Base-by-base conservation (phyloP, 2,113 vertebrate genomes). In the Narcine bancroftii region DNA sequence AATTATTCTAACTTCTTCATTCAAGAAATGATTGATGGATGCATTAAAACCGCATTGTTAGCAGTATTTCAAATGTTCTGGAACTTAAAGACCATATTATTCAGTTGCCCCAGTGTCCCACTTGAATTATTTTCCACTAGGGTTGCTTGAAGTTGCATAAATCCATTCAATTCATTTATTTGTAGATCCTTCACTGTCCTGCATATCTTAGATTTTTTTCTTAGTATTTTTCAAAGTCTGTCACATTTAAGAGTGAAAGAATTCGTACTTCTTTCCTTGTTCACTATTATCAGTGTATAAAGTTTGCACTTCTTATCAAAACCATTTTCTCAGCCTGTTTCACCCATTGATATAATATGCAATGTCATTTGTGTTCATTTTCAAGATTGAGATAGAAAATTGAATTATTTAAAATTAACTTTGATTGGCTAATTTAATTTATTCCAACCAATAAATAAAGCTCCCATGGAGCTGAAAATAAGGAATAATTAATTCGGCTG, bases 321-420 rank as follows among this genome's bases (percentile, higher is more conserved):
- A 50, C 50, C 29, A 56, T 60, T n/a, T 85, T n/a, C 26, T 50
- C 17, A n/a, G 13, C 81, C 15, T 7, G 81, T 85, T 60, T 56
- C 29, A n/a, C 26, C 50, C 15, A 11, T 53, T 17, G 19, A 21
- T 79, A 24, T 60, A 56, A 83, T 83, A n/a, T 29, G 56, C 53
- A 33, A 56, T n/a, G 50, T 53, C 50, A 85, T 85, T 56, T 60
- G 29, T 36, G 33, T 83, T n/a, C 79, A n/a, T 83, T 85, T 53
- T 85, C 81, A 85, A 33, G 81, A 85, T 85, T 85, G 33, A 85
- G 50, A 50, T 50, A 85, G 81, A 29, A 85, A 85, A 36, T 85
- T 53, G 13, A 85, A 36, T 60, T 15, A 56, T 85, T 85, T 85
- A 33, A 85, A 36, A 85, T 85, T 60, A 60, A 85, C 33, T 85